Percentiles rank a stretch among this genome's conserved stretches.
Conservation (phyloP, 2,888 invertebrate species). For the Drosophila kuntzei region DNA sequence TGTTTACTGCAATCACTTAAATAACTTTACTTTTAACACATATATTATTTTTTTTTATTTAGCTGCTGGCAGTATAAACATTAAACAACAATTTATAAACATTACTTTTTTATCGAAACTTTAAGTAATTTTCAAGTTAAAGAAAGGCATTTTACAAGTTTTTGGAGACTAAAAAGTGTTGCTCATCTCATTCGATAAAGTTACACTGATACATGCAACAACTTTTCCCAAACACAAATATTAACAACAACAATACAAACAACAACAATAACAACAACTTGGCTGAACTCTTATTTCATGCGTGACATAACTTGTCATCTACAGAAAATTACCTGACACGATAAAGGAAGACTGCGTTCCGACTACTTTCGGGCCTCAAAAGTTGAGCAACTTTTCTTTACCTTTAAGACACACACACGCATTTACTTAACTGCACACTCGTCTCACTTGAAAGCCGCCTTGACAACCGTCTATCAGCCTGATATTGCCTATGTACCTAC, state of each 20-base stretch:
- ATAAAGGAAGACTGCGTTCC: conserved; percentile 17
- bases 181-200: conserved; percentile 15
- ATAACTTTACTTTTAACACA: neutral
- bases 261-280: conserved; percentile 10
- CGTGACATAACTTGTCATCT: conserved; percentile 71
- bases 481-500: conserved; percentile 30
- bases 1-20: neutral
- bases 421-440: conserved; percentile 19
- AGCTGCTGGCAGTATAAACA: neutral
- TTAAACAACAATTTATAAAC: neutral
- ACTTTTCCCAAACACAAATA: conserved; percentile 35
- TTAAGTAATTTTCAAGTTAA: conserved; percentile 9
- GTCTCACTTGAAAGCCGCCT: conserved; percentile 9
- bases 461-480: conserved; percentile 53
- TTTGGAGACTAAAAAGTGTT: conserved; percentile 3
- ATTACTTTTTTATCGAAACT: neutral
- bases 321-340: conserved; percentile 56
- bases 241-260: conserved; percentile 28
- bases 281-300: conserved; percentile 34
- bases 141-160: conserved; percentile 30
- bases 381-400: conserved; percentile 54
- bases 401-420: conserved; percentile 11
- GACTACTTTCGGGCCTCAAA: conserved; percentile 26
- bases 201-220: conserved; percentile 34
- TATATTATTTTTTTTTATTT: neutral